These are phyloP conservation scores for Tribolium freemani DNA, from an alignment of 2,888 invertebrate genomes.

Conservation along the genomic window DNA sequence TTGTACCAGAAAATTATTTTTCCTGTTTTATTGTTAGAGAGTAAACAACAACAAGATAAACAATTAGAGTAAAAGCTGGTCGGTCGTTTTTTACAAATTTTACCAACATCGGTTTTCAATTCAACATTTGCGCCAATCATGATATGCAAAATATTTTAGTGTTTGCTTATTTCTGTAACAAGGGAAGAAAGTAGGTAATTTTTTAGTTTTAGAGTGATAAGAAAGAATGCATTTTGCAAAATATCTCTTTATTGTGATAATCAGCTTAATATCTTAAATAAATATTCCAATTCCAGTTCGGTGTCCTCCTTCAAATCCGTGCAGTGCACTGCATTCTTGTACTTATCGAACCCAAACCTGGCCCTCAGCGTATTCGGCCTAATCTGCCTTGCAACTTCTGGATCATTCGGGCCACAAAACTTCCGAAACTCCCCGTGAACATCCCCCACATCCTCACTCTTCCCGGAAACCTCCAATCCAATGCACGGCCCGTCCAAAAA, in stretches of 20 bases:
- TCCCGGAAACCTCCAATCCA: constrained; percentile 85
- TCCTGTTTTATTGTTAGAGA: no score
- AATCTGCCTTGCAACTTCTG: constrained; percentile 89
- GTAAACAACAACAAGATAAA: no score
- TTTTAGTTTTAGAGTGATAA: no score
- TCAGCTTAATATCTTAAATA: constrained; percentile 77
- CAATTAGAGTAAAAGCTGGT: no score
- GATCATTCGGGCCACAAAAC: constrained; percentile 90
- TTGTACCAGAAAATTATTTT: no score
- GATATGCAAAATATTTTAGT: not conserved
- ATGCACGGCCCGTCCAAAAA: constrained; percentile 88
- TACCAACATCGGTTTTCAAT: no score
- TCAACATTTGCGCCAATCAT: no score
- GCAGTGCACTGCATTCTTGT: constrained; percentile 92
- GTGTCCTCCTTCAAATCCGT: constrained; percentile 94
- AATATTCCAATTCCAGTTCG: constrained; percentile 84
- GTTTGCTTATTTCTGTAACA: no score
- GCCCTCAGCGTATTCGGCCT: constrained; percentile 89
- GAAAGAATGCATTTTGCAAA: not conserved
- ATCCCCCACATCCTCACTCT: constrained; percentile 68
- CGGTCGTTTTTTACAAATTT: no score
- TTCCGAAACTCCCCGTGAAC: constrained; percentile 83
- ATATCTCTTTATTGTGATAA: not conserved
- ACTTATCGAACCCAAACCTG: constrained; percentile 84
- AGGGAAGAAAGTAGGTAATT: not conserved